phyloP scores from a whole-genome alignment of 37 sponge, comb jelly and placozoan genomes.

The Aplysina aerophoba region DNA sequence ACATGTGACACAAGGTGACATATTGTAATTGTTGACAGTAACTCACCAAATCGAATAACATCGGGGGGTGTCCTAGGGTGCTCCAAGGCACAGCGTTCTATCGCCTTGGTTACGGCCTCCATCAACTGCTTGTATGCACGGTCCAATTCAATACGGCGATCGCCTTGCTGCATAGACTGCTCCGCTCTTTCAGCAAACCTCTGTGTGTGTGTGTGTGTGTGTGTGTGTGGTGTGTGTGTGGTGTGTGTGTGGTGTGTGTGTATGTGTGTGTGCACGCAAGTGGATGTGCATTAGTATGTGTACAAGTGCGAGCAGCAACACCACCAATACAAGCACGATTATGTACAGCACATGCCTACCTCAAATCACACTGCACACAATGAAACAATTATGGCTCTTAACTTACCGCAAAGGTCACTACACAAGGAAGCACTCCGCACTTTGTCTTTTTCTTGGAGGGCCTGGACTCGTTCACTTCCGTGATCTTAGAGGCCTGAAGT shows the following conservation, averaged over 20 bases:
- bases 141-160: slow-evolving; percentile 77
- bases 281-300: neutral
- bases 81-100: slow-evolving; percentile 73
- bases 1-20: slow-evolving; percentile 19
- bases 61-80: slow-evolving; percentile 85
- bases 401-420: slow-evolving; percentile 51
- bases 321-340: neutral
- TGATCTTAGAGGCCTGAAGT: slow-evolving; percentile 38
- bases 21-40: too few species aligned
- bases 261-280: neutral
- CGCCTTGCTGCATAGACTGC: slow-evolving; percentile 52
- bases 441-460: slow-evolving; percentile 62
- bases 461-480: slow-evolving; percentile 62
- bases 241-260: too few species aligned
- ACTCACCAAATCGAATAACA: slow-evolving; percentile 86
- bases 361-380: too few species aligned
- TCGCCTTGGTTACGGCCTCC: slow-evolving; percentile 58
- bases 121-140: slow-evolving; percentile 76
- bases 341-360: too few species aligned
- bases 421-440: slow-evolving; percentile 85
- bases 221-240: too few species aligned
- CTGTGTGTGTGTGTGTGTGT: slow-evolving; percentile 9
- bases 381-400: too few species aligned
- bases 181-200: slow-evolving; percentile 79
- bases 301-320: neutral